phyloP scores from a whole-genome alignment of 2,888 invertebrate genomes.

The Dascillus cervinus region DNA sequence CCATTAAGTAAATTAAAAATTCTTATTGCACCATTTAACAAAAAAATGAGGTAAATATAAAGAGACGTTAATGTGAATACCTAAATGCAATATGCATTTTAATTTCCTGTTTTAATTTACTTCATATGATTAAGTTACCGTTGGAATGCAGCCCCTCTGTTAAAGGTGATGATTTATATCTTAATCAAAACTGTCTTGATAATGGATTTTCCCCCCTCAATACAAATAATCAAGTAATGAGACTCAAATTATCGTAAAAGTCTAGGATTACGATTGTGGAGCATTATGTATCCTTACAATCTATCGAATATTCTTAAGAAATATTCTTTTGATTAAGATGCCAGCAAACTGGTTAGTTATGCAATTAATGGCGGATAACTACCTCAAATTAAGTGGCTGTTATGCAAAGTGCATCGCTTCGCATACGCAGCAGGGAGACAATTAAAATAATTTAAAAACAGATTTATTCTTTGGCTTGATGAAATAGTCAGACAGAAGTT shows the following conservation, averaged over 20 bases:
- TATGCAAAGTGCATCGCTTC: too few species aligned
- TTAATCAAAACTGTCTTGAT: constrained; percentile 31
- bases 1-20: constrained; percentile 7
- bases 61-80: constrained; percentile 9
- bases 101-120: constrained; percentile 20
- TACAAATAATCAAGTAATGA: constrained; percentile 32
- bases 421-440: too few species aligned
- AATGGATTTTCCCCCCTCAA: constrained; percentile 30
- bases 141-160: constrained; percentile 27
- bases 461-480: too few species aligned
- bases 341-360: too few species aligned
- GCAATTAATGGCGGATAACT: too few species aligned
- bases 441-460: too few species aligned
- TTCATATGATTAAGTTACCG: constrained; percentile 21
- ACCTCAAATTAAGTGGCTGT: too few species aligned
- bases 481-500: too few species aligned
- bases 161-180: constrained; percentile 37
- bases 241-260: constrained; percentile 32
- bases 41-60: constrained; percentile 5
- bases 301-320: too few species aligned
- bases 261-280: constrained; percentile 19
- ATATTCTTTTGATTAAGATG: too few species aligned
- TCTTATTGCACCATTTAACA: constrained; percentile 4
- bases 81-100: constrained; percentile 19
- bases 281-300: too few species aligned